Evolutionary conservation across 2,797 vertebrate species (phyloP), one percentile per base, ranked within the genome.

Genomic region (Acropternis orthonyx): DNA sequence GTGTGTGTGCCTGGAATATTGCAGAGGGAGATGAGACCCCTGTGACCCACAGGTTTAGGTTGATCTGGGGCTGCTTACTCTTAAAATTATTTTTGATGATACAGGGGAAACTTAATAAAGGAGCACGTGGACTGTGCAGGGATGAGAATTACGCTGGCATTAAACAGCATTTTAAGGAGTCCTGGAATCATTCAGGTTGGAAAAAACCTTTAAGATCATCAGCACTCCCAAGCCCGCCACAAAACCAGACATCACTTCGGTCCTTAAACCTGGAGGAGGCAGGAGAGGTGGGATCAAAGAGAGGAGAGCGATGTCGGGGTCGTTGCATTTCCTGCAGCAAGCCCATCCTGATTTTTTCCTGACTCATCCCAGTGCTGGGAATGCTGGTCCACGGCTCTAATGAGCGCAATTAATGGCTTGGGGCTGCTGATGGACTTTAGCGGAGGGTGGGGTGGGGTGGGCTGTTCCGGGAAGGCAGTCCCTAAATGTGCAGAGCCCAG

Each of bases 341-440:
- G 6, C 44, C 36, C 77, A 9, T 36, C 68, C 67, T 19, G 30
- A 3, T 17, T 13, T 32, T 39, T 14, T 13, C 37, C 56, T 36
- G 73, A 28, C 36, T 71, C 43, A 2, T 61, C 63, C 79, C 4
- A 1, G 23, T 7, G 27, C 52, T 55, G 83, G 71, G 68, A 67
- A 72, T 46, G 30, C 76, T 28, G 51, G n/a, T 85, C 78, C 43
- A 24, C 43, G 75, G 76, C 76, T 36, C 26, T 66, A 54, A 48
- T 63, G 55, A 56, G 58, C 26, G n/a, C 61, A 68, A 59, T 93
- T 95, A 95, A 32, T 28, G 81, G 44, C 67, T 2, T 5, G 66
- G 89, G 77, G 67, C 85, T 66, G 79, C 74, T 71, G 92, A 66
- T 68, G 52, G 88, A 19, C 56, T 85, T 83, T 20, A 81, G 39